Evolutionary conservation across 2,113 vertebrate species (phyloP), one percentile per base, ranked within the genome.

Genomic region (Ammodytes dubius): DNA sequence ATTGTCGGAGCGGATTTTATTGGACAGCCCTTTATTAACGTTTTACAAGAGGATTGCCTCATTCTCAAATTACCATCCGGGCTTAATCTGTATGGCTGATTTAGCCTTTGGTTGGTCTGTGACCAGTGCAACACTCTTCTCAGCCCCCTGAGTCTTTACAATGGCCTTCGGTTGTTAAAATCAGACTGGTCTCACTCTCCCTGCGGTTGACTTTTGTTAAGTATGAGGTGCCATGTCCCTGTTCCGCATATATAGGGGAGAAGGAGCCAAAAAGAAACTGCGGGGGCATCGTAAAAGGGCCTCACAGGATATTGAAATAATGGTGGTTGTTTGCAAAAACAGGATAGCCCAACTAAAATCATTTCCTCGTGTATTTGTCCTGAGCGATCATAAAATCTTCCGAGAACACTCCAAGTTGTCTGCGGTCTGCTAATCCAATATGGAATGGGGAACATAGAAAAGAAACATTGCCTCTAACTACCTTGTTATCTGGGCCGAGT

Each of bases 271-370:
- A 88, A 77, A 81, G 76, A 70, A 73, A 64, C 78, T 0, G 9
- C 52, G 6, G 81, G 87, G 85, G 81, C 77, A 79, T 92, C 58
- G 68, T 93, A 91, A 94, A 94, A 91, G 43, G 83, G 72, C 88
- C 66, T 89, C 65, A 77, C 88, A 90, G 92, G 92, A 94, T 92
- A 89, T 90, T 89, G 81, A 92, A 92, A 90, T 93, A 94, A 95
- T 92, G 89, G 87, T 82, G 12, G 37, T 82, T 88, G 78, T 87
- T 93, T 70, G 70, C 64, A 70, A 87, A 76, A 89, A 90, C 87
- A 90, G 81, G 81, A 85, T 68, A 83, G 84, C 76, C 83, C 70
- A 70, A 63, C 81, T 90, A 74, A 91, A 95, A 94, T 93, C 57
- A 88, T 87, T 94, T 93, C 89, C 92, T 93, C 61, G 39, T 93